Percentiles rank a stretch among this genome's conserved stretches.
phyloP scores from a whole-genome alignment of 2,113 vertebrate species.

The Prionailurus viverrinus region DNA sequence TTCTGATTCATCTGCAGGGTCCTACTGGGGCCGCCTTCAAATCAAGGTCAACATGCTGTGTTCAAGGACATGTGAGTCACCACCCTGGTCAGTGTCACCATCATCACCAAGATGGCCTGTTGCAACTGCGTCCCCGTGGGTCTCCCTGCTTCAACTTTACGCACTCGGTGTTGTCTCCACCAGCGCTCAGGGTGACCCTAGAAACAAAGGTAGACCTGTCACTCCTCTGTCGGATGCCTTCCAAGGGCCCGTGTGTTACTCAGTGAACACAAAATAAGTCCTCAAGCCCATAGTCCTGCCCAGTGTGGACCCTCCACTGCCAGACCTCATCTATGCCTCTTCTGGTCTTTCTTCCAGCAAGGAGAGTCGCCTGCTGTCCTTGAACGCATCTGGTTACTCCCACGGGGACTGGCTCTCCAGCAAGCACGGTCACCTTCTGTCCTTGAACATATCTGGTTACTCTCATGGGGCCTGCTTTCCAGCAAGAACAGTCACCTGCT shows the following conservation, averaged over 20 bases:
- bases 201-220: too few species aligned
- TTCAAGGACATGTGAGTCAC: too few species aligned
- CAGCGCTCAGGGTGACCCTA: not conserved
- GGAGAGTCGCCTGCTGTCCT: not conserved
- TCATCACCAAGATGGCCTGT: too few species aligned
- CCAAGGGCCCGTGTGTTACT: not conserved
- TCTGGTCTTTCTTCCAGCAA: not conserved
- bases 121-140: fast-evolving
- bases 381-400: not conserved
- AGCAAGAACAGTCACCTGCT: not conserved
- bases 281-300: not conserved
- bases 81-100: fast-evolving
- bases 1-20: not conserved
- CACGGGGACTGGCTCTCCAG: too few species aligned
- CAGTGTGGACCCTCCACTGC: fast-evolving
- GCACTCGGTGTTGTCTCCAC: not conserved
- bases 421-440: not conserved
- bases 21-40: not conserved
- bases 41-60: not conserved
- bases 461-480: fast-evolving
- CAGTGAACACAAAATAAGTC: not conserved
- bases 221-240: fast-evolving
- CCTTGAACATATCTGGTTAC: too few species aligned
- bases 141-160: not conserved
- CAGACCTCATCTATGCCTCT: too few species aligned